Evolutionary conservation across 2,888 invertebrate genomes (phyloP).

Genomic region (Rhamnusium bicolor): DNA sequence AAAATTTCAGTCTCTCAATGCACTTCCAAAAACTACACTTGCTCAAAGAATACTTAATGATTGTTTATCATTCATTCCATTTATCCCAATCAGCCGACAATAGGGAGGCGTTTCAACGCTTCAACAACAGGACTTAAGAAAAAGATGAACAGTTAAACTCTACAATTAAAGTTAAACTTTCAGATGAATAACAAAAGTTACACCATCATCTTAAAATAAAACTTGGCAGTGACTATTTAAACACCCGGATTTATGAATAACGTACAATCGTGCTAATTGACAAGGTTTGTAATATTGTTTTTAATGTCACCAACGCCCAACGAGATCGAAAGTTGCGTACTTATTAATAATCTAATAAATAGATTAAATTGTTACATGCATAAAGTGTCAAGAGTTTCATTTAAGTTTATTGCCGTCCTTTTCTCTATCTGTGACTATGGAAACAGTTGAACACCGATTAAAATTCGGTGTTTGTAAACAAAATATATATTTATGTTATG

Average conservation of each 20-base stretch:
- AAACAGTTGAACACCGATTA: not conserved
- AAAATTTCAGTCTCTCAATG: slow-evolving; percentile 6
- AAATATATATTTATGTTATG: too few species aligned
- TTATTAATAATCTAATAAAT: slow-evolving; percentile 12
- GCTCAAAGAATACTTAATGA: slow-evolving; percentile 30
- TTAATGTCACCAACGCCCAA: not conserved
- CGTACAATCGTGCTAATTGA: not conserved
- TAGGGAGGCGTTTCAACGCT: slow-evolving; percentile 22
- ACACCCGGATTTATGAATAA: slow-evolving; percentile 20
- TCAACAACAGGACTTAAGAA: slow-evolving; percentile 15
- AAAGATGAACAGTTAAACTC: slow-evolving; percentile 11
- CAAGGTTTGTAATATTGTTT: slow-evolving; percentile 17
- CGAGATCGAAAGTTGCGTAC: slow-evolving; percentile 25
- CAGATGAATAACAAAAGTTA: slow-evolving; percentile 20
- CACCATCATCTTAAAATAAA: slow-evolving; percentile 30
- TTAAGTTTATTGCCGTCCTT: not conserved
- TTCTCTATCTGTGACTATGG: slow-evolving; percentile 15
- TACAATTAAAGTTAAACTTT: slow-evolving; percentile 4
- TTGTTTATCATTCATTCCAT: slow-evolving; percentile 27
- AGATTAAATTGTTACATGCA: slow-evolving; percentile 12
- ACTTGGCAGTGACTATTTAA: slow-evolving; percentile 26
- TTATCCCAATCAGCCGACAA: slow-evolving; percentile 34
- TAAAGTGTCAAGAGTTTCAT: slow-evolving; percentile 20
- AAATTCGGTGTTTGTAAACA: not conserved
- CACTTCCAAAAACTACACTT: slow-evolving; percentile 17